Evolutionary conservation across 2,888 invertebrate species (phyloP), one percentile per base, ranked within the genome.

Genomic region (Scotopteryx bipunctaria): DNA sequence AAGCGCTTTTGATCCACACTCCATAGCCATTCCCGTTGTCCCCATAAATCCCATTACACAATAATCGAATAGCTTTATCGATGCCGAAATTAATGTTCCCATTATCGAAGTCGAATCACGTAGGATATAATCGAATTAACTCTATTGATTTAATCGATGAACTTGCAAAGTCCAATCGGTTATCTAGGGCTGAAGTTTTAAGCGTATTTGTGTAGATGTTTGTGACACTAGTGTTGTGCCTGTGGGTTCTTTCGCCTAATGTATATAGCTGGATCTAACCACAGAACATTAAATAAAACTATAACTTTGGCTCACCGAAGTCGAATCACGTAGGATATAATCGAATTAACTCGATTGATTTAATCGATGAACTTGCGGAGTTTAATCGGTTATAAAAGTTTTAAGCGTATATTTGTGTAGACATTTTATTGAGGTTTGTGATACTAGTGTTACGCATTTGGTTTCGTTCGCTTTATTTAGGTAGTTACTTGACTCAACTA

Each of bases 301-400:
- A n/a, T n/a, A n/a, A n/a, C n/a, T n/a, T n/a, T n/a, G n/a, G n/a
- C n/a, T n/a, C n/a, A n/a, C n/a, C 45, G 31, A 51, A 47, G 35
- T 44, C 46, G 38, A 49, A 54, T 47, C 52, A 52, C 52, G 46
- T 52, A 52, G 25, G 45, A 32, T 38, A 63, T 69, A 70, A 69
- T 71, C 66, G 63, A 67, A 59, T 62, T 62, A 60, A 61, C 59
- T 59, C 65, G 55, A 64, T 61, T 64, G 64, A 67, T 69, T 67
- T 63, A 63, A 65, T 66, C 63, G 63, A 57, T 63, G 57, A 67
- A 69, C 68, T 66, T 59, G 38, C 36, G 23, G 63, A 60, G 55
- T 59, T 55, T 59, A 55, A 68, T 66, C 61, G 57, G 61, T 61
- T 64, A 67, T 69, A 38, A 6, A 37, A 51, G 51, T 53, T 56